Conservation (phyloP, 2,113 vertebrate species). For the Oxyruncus cristatus region DNA sequence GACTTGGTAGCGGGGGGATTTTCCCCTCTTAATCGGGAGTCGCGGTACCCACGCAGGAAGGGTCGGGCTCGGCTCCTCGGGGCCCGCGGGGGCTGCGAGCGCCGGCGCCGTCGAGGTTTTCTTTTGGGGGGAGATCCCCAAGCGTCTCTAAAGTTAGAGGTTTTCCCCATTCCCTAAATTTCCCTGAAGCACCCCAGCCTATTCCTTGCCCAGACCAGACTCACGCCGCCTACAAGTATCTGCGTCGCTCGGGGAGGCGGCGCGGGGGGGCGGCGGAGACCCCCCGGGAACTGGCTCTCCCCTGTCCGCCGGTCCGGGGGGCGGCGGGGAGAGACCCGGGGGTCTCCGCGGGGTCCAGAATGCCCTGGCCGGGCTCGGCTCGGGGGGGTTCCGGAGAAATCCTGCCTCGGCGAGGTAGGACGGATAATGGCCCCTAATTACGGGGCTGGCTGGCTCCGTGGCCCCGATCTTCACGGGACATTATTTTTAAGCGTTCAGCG, state of each 20-base stretch:
- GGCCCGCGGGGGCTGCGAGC: neutral
- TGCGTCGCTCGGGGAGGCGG: neutral
- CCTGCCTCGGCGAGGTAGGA: neutral
- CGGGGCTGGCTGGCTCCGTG: neutral
- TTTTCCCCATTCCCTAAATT: neutral
- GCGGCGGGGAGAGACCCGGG: neutral
- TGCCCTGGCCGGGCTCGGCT: neutral
- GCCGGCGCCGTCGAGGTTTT: neutral
- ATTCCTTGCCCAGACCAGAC: neutral
- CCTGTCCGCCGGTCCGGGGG: rapidly evolving
- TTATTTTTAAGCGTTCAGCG: constrained; percentile 59
- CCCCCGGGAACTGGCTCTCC: neutral
- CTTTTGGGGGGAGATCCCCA: neutral
- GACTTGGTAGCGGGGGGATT: neutral
- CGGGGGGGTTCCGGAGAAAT: neutral
- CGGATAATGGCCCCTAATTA: constrained; percentile 13
- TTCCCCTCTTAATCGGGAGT: neutral
- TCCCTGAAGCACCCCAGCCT: neutral
- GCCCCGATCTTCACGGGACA: constrained; percentile 50
- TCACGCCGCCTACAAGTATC: neutral
- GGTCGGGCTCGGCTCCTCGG: neutral
- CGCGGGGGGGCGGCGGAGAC: neutral
- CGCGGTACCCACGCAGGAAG: neutral
- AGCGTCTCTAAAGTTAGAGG: neutral
- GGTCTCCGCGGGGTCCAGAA: neutral